Evolutionary conservation across 2,113 vertebrate species (phyloP).

Genomic region (Microcebus jonahi): DNA sequence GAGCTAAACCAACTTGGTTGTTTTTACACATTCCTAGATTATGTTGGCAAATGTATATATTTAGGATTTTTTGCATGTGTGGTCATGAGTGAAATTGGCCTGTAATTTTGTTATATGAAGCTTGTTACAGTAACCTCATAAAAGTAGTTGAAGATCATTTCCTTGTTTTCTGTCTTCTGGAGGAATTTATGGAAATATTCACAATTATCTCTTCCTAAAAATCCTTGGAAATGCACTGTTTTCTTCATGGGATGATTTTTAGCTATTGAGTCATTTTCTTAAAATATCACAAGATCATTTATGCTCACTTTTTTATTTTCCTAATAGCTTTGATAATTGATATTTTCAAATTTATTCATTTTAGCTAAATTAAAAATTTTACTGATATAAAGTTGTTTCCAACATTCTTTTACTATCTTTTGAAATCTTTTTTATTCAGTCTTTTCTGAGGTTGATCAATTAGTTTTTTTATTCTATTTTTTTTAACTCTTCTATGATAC

Average conservation of each 20-base stretch:
- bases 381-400: background rate
- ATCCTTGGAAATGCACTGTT: background rate
- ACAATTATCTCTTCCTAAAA: background rate
- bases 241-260: background rate
- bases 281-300: background rate
- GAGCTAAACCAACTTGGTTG: background rate
- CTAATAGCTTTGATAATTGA: background rate
- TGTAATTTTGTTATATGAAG: background rate
- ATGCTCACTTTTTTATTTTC: background rate
- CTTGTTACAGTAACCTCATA: background rate
- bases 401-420: background rate
- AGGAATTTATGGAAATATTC: background rate
- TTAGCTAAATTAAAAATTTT: constrained; percentile 7
- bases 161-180: background rate
- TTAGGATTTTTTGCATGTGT: background rate
- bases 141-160: background rate
- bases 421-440: background rate
- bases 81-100: background rate
- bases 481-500: background rate
- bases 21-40: background rate
- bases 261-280: background rate
- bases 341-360: background rate
- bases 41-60: background rate
- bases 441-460: background rate
- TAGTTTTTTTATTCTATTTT: background rate